Evolutionary conservation across 2,888 invertebrate genomes (phyloP).

Genomic region (Orthosia gracilis): DNA sequence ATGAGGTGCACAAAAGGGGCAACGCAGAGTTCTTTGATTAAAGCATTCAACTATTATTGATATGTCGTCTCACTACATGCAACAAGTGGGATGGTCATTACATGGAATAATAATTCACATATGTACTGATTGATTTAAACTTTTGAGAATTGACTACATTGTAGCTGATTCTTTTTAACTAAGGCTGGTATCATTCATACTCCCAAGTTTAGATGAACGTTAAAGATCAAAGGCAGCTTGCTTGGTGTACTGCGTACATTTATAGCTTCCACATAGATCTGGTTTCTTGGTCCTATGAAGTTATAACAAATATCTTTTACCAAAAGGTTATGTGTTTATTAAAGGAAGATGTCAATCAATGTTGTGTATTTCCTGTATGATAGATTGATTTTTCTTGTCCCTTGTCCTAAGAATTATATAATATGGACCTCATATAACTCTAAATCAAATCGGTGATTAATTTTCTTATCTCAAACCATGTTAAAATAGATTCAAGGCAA

Average conservation of each 20-base stretch:
- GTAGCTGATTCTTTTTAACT: too few species aligned
- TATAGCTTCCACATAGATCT: slow-evolving; percentile 57
- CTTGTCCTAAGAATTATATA: background rate
- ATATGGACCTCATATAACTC: background rate
- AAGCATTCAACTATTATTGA: too few species aligned
- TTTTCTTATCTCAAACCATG: background rate
- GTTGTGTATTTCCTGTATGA: background rate
- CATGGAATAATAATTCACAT: too few species aligned
- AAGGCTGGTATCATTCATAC: slow-evolving; percentile 42
- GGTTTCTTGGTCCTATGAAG: slow-evolving; percentile 34
- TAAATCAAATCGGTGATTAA: too few species aligned
- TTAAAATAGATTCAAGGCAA: too few species aligned
- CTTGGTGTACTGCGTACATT: slow-evolving; percentile 34
- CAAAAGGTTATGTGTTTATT: slow-evolving; percentile 9
- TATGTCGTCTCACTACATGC: too few species aligned
- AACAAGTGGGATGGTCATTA: too few species aligned
- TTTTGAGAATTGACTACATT: too few species aligned
- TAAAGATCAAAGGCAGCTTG: slow-evolving; percentile 56
- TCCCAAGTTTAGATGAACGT: slow-evolving; percentile 20
- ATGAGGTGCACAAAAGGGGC: too few species aligned
- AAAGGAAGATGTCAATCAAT: slow-evolving; percentile 11
- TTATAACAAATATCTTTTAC: slow-evolving; percentile 25
- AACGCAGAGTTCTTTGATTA: too few species aligned
- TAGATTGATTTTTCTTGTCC: background rate
- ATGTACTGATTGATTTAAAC: too few species aligned